These are phyloP conservation scores for Cirrhinus mrigala DNA, from an alignment of 2,797 vertebrate genomes.

Conservation along the genomic window DNA sequence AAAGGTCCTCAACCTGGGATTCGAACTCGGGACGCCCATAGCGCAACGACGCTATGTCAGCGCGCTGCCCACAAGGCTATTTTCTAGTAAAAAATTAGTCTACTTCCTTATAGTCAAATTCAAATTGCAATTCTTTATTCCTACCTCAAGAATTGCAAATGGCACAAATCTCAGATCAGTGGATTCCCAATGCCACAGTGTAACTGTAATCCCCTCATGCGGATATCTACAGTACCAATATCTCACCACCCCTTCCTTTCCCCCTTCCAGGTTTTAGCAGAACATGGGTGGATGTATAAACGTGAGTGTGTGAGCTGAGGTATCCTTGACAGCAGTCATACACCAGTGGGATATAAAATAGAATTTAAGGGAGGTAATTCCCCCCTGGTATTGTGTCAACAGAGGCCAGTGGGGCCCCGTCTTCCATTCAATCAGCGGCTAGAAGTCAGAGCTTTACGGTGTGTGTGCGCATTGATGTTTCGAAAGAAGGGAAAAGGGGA, in stretches of 20 bases:
- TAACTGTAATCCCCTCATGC: neutral
- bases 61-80: too few relatives aligned
- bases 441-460: constrained; percentile 39
- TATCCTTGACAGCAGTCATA: constrained; percentile 62
- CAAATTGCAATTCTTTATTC: neutral
- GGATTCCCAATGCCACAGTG: neutral
- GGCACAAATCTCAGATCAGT: neutral
- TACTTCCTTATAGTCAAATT: neutral
- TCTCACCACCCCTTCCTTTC: neutral
- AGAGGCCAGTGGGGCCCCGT: constrained; percentile 55
- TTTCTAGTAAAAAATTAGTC: too few relatives aligned
- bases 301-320: constrained; percentile 41
- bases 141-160: neutral
- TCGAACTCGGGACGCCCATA: too few relatives aligned
- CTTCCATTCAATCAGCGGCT: constrained; percentile 58
- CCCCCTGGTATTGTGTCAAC: constrained; percentile 59
- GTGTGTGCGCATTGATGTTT: constrained; percentile 33
- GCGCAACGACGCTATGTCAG: too few relatives aligned
- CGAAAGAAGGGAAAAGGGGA: constrained; percentile 26
- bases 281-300: constrained; percentile 27
- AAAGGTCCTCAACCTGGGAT: too few relatives aligned
- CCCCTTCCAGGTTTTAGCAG: neutral
- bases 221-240: neutral
- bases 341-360: constrained; percentile 63
- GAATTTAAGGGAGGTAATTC: constrained; percentile 62